Conservation (phyloP, 1,140 invertebrate genomes). For the Atopsyche davidsoni region DNA sequence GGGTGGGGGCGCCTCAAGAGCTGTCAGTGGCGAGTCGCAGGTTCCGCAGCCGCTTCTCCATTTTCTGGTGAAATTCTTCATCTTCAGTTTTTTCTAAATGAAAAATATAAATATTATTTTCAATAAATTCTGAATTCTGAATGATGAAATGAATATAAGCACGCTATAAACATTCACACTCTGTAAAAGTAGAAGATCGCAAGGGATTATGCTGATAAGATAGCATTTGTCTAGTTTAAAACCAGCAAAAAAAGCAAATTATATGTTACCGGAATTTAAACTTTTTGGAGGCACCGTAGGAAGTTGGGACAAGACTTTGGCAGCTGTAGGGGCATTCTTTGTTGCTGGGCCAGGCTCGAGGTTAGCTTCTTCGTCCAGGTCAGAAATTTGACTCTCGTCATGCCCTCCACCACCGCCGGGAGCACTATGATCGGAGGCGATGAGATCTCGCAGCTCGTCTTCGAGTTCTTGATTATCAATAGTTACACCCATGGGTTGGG, state of each 20-base stretch:
- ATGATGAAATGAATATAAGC: no score
- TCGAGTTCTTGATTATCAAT: constrained; percentile 14
- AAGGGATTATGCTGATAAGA: background rate
- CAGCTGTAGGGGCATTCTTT: no score
- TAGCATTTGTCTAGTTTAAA: background rate
- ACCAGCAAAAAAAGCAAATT: background rate
- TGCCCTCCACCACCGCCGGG: background rate
- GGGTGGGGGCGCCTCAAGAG: background rate
- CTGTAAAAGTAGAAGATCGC: no score
- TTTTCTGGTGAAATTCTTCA: constrained; percentile 10
- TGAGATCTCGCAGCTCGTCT: constrained; percentile 12
- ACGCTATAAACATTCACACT: background rate
- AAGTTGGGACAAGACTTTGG: background rate
- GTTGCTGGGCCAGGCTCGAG: no score
- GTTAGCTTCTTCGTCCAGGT: background rate
- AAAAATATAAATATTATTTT: background rate
- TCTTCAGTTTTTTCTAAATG: background rate
- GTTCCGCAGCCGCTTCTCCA: constrained; percentile 16
- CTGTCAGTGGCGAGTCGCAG: constrained; percentile 1
- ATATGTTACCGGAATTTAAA: background rate
- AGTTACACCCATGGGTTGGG: constrained; percentile 8
- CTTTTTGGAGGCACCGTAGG: background rate
- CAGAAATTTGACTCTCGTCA: background rate
- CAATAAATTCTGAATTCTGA: no score
- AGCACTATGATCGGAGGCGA: background rate